phyloP scores from a whole-genome alignment of 1,140 invertebrate species.

The Macrobrachium nipponense region DNA sequence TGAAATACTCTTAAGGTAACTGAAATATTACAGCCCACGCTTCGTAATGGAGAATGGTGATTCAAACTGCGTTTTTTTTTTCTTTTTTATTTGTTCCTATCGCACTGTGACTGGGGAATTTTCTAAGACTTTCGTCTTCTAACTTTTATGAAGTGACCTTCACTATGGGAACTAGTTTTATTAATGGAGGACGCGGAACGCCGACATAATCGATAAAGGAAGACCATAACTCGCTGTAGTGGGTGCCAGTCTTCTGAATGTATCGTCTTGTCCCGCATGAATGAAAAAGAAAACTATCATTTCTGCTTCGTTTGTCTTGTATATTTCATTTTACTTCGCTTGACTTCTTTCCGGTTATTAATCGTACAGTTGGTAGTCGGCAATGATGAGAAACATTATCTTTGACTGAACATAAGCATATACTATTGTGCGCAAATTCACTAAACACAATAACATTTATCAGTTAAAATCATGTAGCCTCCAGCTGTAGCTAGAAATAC shows the following conservation, averaged over 20 bases:
- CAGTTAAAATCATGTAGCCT: not conserved
- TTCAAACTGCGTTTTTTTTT: not conserved
- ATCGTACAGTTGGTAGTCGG: too few relatives aligned
- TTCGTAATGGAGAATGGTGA: conserved; percentile 46
- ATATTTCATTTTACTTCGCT: not conserved
- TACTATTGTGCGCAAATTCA: too few relatives aligned
- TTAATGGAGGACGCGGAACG: conserved; percentile 36
- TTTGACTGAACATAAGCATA: too few relatives aligned
- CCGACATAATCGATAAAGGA: conserved; percentile 35
- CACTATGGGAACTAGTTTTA: conserved; percentile 38
- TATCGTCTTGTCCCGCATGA: not conserved
- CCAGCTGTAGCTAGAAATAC: conserved; percentile 40
- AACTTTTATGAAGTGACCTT: not conserved
- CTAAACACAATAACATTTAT: not conserved
- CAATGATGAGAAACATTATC: too few relatives aligned
- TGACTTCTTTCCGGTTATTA: too few relatives aligned
- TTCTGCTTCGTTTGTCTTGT: not conserved
- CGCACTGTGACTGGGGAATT: not conserved
- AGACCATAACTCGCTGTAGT: conserved; percentile 44
- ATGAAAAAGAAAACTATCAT: conserved; percentile 1
- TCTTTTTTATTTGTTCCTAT: conserved; percentile 24
- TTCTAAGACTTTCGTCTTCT: conserved; percentile 18
- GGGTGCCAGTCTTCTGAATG: conserved; percentile 48
- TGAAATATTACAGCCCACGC: not conserved
- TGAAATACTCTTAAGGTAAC: not conserved